Percentiles rank a stretch among this genome's conserved stretches.
These are phyloP conservation scores for Micromys minutus DNA, from an alignment of 2,113 vertebrate species.

Conservation along the genomic window DNA sequence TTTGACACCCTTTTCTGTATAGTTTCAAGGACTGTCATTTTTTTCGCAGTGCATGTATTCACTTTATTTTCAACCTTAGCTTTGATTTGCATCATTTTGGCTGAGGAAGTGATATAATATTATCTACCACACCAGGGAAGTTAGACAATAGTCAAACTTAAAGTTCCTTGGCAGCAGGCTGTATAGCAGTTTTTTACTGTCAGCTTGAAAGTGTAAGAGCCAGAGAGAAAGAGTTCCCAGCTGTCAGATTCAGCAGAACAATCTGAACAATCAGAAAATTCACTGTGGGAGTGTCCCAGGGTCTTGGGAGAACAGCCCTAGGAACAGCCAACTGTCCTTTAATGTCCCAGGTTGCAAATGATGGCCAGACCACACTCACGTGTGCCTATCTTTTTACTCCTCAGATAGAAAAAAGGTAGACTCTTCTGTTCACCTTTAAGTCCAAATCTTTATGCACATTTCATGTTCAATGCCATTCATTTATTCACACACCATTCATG, in stretches of 20 bases:
- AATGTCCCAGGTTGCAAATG: too few relatives aligned
- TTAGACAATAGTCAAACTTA: conserved; percentile 16
- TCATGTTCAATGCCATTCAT: neutral
- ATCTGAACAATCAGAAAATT: neutral
- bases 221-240: neutral
- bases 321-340: neutral
- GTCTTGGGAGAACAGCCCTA: neutral
- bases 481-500: neutral
- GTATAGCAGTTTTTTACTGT: neutral
- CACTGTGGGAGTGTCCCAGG: neutral
- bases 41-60: neutral
- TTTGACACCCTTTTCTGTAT: neutral
- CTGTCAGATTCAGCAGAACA: conserved; percentile 15
- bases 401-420: neutral
- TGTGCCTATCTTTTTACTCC: neutral
- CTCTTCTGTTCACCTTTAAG: neutral
- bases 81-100: conserved; percentile 44
- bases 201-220: neutral
- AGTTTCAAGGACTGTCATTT: neutral
- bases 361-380: too few relatives aligned
- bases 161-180: conserved; percentile 35
- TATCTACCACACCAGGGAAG: neutral
- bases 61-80: conserved; percentile 24
- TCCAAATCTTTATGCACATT: neutral
- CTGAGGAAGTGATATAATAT: neutral